Base-by-base conservation (phyloP, 2,888 invertebrate species). In the Phyllotreta striolata region DNA sequence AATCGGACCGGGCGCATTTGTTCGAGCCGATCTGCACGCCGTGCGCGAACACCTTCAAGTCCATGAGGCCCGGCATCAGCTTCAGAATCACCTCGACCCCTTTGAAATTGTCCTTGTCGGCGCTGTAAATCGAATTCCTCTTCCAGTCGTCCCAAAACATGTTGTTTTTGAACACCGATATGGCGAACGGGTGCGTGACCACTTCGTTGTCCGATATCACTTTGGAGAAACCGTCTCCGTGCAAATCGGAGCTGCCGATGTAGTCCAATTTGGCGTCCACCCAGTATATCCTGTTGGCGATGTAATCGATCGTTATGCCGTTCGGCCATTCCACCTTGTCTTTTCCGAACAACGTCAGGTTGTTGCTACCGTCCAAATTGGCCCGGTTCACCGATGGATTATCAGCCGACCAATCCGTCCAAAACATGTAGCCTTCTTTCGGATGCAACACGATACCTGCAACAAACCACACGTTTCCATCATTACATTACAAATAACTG, bases 81-180 rank as follows among this genome's bases (percentile, higher is more conserved):
- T 87, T 76, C 9, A 78, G 70, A 1, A 81, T 63, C 3, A 77
- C 72, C 83, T 65, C 87, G 6, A 76, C 73, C 6, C 76, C 76
- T 38, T 68, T 72, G 64, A 84, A 82, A 0, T 91, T 91, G 52
- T 91, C 89, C 78, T 94, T 95, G 73, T 93, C 91, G 0, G 92
- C 91, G 4, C 88, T 85, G 75, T 91, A 92, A 60, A 95, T 90
- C 34, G 89, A 87, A 63, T 90, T 89, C 54, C 88, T 87, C 72
- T 90, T 90, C 93, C 93, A 94, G 78, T 95, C 95, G 74, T 95
- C 92, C 95, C 95, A 95, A 76, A 91, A 95, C 85, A 96, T 88
- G 71, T 87, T 86, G 74, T 92, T 90, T 80, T 95, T 95, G 75
- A 92, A 89, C 0, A 95, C 89, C 0, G 91, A 92, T 0, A 95